These are phyloP conservation scores for Dryococelus australis DNA, from an alignment of 2,888 invertebrate genomes.

Conservation along the genomic window DNA sequence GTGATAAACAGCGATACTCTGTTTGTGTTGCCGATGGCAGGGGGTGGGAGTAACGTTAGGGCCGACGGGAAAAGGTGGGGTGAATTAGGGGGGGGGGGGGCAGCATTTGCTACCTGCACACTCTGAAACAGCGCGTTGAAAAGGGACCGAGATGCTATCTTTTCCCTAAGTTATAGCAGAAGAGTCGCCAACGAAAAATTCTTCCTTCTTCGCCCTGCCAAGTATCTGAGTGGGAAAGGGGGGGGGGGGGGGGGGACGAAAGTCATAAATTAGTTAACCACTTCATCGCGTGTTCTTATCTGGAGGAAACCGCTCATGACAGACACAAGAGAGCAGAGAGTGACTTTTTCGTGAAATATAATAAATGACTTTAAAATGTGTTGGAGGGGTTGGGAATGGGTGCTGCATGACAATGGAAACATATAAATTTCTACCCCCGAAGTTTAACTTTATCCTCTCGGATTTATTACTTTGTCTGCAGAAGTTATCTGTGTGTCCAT, in stretches of 20 bases:
- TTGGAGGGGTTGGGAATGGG: background rate
- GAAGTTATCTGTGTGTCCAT: background rate
- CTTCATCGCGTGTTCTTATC: slow-evolving; percentile 16
- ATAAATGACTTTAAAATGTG: background rate
- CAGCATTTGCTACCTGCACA: background rate
- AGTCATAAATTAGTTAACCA: slow-evolving; percentile 16
- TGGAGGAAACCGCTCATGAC: background rate
- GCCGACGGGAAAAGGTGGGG: background rate
- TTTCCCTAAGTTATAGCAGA: background rate
- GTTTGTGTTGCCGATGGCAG: background rate
- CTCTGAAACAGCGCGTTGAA: background rate
- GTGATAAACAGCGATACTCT: background rate
- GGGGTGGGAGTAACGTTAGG: background rate
- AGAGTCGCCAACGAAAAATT: background rate
- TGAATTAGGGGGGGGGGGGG: background rate
- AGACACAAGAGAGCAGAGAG: background rate
- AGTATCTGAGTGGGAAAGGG: background rate
- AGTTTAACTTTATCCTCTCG: background rate
- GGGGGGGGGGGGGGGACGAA: background rate
- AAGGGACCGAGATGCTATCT: background rate
- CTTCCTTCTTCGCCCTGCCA: background rate
- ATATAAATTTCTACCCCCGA: background rate
- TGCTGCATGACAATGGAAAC: background rate
- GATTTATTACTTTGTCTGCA: background rate
- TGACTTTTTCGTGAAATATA: background rate